Base-by-base conservation (phyloP, 2,113 vertebrate species). In the Cichladusa arquata region DNA sequence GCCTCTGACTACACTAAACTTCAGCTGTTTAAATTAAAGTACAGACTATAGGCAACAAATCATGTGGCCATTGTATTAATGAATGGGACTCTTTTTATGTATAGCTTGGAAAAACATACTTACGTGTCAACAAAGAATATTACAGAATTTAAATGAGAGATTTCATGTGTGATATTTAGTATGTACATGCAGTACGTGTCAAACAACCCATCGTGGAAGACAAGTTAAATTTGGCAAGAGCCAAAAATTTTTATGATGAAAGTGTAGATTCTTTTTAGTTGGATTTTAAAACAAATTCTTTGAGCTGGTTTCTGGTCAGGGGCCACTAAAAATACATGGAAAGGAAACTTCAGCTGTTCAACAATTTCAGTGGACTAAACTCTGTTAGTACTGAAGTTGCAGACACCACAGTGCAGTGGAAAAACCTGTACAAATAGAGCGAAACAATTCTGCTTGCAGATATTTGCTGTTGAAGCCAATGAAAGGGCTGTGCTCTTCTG, bases 381-480 rank as follows among this genome's bases (percentile, higher is more conserved):
- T 73, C 70, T 80, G 25, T 92, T 85, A 67, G 71, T 51, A 42
- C 31, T 24, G 16, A 61, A 78, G 69, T 45, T 71, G 54, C 57
- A 85, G 81, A 61, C 79, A 72, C 73, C 60, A 58, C 9, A 86
- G 45, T 48, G 50, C 86, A 91, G 64, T 83, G 72, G 81, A 96
- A 95, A 97, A 97, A 91, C 86, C 80, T 86, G n/a, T 93, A 90
- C 90, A 95, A 93, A 92, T 90, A 96, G 94, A 97, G 86, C 82
- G 61, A 86, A 94, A 94, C 95, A 94, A 77, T 96, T 96, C 94
- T 90, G 93, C 93, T 95, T 17, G 47, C 89, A 78, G 50, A 58
- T 95, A 96, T 95, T 94, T 96, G 83, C 92, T 81, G 78, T n/a
- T 92, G 91, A 88, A 96, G 93, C 95, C 95, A 97, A 57, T 94